phyloP scores from a whole-genome alignment of 2,113 vertebrate species.

The Elgaria multicarinata region DNA sequence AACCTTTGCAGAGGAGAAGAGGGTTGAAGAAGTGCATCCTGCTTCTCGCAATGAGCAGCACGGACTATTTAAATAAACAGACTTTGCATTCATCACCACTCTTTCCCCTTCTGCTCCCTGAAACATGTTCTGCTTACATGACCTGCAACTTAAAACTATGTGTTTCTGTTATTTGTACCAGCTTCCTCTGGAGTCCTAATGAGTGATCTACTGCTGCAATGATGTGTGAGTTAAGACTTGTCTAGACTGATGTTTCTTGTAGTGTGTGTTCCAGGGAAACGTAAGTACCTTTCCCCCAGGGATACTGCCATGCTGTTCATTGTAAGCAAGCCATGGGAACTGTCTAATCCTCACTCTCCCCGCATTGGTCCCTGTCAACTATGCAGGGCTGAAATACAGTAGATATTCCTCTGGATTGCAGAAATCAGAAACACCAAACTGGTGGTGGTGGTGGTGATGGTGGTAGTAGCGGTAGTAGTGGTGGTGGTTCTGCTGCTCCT shows the following conservation, averaged over 20 bases:
- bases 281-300: not conserved
- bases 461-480: too few species aligned
- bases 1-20: not conserved
- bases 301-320: not conserved
- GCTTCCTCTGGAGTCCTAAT: not conserved
- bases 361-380: not conserved
- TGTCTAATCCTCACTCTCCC: not conserved
- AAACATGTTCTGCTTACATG: slow-evolving; percentile 8
- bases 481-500: too few species aligned
- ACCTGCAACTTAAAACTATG: not conserved
- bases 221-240: not conserved
- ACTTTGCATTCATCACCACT: not conserved
- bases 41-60: not conserved
- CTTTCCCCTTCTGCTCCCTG: not conserved
- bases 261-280: not conserved
- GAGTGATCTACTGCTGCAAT: not conserved
- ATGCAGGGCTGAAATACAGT: not conserved
- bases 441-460: too few species aligned
- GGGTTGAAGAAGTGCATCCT: not conserved
- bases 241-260: not conserved
- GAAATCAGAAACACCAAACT: not conserved
- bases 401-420: not conserved
- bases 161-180: not conserved
- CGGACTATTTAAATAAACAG: not conserved
- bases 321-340: not conserved